These are phyloP conservation scores for Oenanthe oenanthe DNA, from an alignment of 2,113 vertebrate genomes.

Conservation along the genomic window DNA sequence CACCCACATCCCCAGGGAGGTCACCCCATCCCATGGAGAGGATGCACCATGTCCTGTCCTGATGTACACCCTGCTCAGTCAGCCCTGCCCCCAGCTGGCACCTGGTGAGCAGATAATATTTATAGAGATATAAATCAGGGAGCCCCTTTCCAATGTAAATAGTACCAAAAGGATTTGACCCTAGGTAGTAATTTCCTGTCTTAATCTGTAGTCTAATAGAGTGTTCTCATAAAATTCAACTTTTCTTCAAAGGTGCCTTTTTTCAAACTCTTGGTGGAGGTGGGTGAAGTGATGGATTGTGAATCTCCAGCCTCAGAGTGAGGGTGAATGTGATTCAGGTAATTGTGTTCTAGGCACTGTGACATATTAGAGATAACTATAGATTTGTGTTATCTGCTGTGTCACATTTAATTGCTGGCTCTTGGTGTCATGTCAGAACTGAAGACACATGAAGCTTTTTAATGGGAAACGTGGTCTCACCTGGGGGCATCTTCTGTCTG, in stretches of 20 bases:
- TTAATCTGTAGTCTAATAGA: neutral
- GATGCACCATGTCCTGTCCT: neutral
- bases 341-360: neutral
- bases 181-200: conserved; percentile 12
- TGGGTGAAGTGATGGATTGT: neutral
- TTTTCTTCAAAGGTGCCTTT: conserved; percentile 19
- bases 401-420: conserved; percentile 9
- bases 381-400: neutral
- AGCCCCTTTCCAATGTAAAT: neutral
- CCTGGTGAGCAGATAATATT: neutral
- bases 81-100: neutral
- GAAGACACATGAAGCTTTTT: neutral
- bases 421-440: neutral
- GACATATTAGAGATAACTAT: neutral
- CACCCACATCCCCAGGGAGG: neutral
- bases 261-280: neutral
- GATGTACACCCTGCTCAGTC: neutral
- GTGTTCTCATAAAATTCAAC: neutral
- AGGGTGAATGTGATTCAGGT: neutral
- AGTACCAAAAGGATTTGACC: neutral
- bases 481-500: neutral
- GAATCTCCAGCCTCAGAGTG: neutral
- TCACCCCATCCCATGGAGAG: neutral
- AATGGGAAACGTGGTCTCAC: neutral
- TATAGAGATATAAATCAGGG: neutral